Percentiles rank a stretch among this genome's conserved stretches.
Conservation (phyloP, 2,888 invertebrate species). For the Tolmerus cingulatus region DNA sequence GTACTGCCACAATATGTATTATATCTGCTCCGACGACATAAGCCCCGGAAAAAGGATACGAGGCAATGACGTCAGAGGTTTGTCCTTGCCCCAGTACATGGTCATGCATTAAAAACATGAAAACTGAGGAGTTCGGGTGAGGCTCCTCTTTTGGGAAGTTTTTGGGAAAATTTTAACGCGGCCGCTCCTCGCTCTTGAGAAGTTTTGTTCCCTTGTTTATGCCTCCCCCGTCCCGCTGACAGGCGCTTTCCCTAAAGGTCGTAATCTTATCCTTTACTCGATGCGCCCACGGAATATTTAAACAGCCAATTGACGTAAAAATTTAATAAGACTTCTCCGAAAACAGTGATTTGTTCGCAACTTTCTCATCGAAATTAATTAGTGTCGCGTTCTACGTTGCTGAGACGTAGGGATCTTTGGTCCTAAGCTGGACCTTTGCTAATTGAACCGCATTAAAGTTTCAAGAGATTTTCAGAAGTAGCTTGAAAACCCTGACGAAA, state of each 20-base stretch:
- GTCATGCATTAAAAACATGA: constrained; percentile 37
- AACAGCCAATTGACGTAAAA: constrained; percentile 3
- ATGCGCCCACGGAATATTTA: not conserved
- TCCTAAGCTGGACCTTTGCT: not conserved
- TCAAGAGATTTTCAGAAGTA: not conserved
- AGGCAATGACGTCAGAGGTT: constrained; percentile 39
- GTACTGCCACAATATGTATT: not conserved
- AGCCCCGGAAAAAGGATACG: constrained; percentile 2
- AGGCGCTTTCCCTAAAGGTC: not conserved
- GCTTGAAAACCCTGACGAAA: not conserved
- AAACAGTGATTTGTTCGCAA: constrained; percentile 1
- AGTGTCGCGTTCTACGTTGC: not conserved
- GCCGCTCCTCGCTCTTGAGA: not conserved
- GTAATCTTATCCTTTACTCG: constrained; percentile 6
- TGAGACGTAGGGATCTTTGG: not conserved
- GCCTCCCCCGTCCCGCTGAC: not conserved
- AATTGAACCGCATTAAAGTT: constrained; percentile 33
- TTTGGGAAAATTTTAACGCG: not conserved
- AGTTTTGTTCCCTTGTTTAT: not conserved
- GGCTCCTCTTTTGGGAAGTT: not conserved
- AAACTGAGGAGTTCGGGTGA: not conserved
- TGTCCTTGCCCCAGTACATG: constrained; percentile 44
- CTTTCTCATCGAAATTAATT: not conserved
- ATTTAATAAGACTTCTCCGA: not conserved
- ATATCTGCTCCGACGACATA: not conserved